These are phyloP conservation scores for Hedya salicella DNA, from an alignment of 2,888 invertebrate species.

Conservation along the genomic window DNA sequence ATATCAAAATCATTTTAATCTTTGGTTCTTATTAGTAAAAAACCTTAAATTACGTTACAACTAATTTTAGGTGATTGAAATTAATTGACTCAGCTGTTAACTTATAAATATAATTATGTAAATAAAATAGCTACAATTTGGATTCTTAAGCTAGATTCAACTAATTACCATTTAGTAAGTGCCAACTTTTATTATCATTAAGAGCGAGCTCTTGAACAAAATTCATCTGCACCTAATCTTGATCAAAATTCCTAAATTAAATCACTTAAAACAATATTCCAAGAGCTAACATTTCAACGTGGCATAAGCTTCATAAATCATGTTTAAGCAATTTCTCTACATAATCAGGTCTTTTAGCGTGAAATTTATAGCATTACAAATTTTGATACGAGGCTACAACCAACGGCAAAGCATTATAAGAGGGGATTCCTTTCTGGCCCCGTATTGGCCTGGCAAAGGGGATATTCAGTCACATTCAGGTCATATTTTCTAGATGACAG, in stretches of 20 bases:
- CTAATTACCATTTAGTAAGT: no score
- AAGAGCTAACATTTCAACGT: slow-evolving; percentile 10
- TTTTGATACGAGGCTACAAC: slow-evolving; percentile 1
- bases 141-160: no score
- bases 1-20: no score
- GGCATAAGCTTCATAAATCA: slow-evolving; percentile 24
- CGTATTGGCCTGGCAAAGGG: slow-evolving; percentile 26
- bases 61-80: no score
- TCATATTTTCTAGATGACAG: slow-evolving; percentile 17
- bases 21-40: no score
- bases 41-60: no score
- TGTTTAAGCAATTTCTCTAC: slow-evolving; percentile 28
- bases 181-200: no score
- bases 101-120: no score
- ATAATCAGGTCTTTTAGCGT: slow-evolving; percentile 31
- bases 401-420: slow-evolving; percentile 23
- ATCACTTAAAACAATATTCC: slow-evolving; percentile 8
- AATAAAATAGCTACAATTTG: no score
- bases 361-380: slow-evolving; percentile 19
- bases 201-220: not conserved
- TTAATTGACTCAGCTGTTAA: no score
- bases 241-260: slow-evolving; percentile 25
- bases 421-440: slow-evolving; percentile 27
- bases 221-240: slow-evolving; percentile 10
- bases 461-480: slow-evolving; percentile 34